A percentile compares a stretch with the other conserved stretches of the same genome.
Evolutionary conservation across 2,888 invertebrate species (phyloP).

Genomic region (Pterostichus madidus): DNA sequence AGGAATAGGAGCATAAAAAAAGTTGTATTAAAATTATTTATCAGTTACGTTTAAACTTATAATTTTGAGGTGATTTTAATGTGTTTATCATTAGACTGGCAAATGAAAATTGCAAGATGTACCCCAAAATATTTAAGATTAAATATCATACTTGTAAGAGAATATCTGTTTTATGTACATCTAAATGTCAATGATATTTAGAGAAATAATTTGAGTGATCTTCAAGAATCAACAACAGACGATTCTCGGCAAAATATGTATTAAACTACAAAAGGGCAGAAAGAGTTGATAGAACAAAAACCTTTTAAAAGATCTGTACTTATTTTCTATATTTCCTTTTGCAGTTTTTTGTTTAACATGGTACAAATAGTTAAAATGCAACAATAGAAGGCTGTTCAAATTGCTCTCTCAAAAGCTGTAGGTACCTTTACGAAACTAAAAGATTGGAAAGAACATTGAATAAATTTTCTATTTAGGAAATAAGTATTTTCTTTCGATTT

Average conservation of each 20-base stretch:
- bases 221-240: constrained; percentile 1
- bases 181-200: too few relatives aligned
- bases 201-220: too few relatives aligned
- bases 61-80: too few relatives aligned
- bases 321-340: constrained; percentile 10
- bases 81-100: too few relatives aligned
- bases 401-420: background rate
- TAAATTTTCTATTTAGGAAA: constrained; percentile 36
- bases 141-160: too few relatives aligned
- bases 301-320: constrained; percentile 10
- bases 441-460: constrained; percentile 2
- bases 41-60: too few relatives aligned
- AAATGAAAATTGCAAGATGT: too few relatives aligned
- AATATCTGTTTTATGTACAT: too few relatives aligned
- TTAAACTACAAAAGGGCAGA: constrained; percentile 3
- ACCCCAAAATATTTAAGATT: too few relatives aligned
- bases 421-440: background rate
- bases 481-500: constrained; percentile 12
- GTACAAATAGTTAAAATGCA: background rate
- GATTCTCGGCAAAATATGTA: background rate
- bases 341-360: background rate
- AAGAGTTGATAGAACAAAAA: constrained; percentile 16
- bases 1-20: too few relatives aligned
- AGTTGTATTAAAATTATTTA: too few relatives aligned
- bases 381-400: background rate